phyloP scores from a whole-genome alignment of 1,140 invertebrate species.

The Macrocentrus cingulum region DNA sequence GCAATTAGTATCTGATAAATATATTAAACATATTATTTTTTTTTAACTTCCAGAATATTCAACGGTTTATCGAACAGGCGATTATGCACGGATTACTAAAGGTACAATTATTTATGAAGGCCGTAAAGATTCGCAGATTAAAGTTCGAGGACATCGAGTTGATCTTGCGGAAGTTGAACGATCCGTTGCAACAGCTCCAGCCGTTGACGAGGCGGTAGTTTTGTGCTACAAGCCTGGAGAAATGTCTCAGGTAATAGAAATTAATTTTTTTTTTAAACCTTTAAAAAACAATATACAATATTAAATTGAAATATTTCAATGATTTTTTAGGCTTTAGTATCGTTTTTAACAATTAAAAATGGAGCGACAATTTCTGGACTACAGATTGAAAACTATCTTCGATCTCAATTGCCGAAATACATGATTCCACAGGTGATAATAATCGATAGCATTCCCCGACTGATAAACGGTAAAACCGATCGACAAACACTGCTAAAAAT shows the following conservation, averaged over 20 bases:
- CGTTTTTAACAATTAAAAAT: slow-evolving; percentile 68
- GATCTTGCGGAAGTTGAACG: slow-evolving; percentile 74
- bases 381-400: slow-evolving; percentile 68
- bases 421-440: slow-evolving; percentile 77
- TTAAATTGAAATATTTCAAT: too few relatives aligned
- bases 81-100: slow-evolving; percentile 76
- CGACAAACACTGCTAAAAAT: slow-evolving; percentile 72
- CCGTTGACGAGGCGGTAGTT: too few relatives aligned
- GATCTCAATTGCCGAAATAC: slow-evolving; percentile 68
- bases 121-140: slow-evolving; percentile 82
- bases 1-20: too few relatives aligned
- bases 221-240: too few relatives aligned
- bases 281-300: too few relatives aligned
- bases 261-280: too few relatives aligned
- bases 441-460: slow-evolving; percentile 71
- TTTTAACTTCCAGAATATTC: slow-evolving; percentile 59
- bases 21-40: too few relatives aligned
- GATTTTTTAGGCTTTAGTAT: slow-evolving; percentile 66
- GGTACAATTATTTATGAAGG: slow-evolving; percentile 76
- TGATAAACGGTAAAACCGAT: slow-evolving; percentile 86
- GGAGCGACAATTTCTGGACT: slow-evolving; percentile 58
- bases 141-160: slow-evolving; percentile 81
- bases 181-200: too few relatives aligned
- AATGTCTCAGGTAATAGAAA: too few relatives aligned
- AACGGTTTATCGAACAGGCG: slow-evolving; percentile 78